Conservation (phyloP, 2,888 invertebrate genomes). For the Oconnorella tubifera region DNA sequence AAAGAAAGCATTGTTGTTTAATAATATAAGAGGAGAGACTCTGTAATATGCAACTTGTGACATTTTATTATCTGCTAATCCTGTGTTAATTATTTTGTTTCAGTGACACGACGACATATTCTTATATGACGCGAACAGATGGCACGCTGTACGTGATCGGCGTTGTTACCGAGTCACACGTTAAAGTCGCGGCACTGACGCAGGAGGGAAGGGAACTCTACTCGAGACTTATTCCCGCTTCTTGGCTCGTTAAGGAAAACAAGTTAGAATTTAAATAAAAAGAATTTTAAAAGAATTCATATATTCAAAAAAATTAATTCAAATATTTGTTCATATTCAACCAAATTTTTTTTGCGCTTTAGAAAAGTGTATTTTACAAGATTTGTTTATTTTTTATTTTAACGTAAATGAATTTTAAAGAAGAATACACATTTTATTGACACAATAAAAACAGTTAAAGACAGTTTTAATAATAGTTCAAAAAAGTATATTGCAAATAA, state of each 20-base stretch:
- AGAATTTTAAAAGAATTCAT: not conserved
- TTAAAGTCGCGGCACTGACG: conserved; percentile 40
- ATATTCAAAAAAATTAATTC: not conserved
- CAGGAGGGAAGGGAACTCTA: conserved; percentile 35
- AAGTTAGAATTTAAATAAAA: conserved; percentile 5
- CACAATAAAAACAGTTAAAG: too few species aligned
- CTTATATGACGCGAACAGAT: not conserved
- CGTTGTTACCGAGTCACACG: conserved; percentile 40
- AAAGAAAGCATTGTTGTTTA: too few species aligned
- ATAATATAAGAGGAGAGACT: too few species aligned
- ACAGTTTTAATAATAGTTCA: too few species aligned
- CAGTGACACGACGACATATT: not conserved
- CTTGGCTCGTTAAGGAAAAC: conserved; percentile 39
- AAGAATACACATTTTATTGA: too few species aligned
- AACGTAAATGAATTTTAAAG: too few species aligned
- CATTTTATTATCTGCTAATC: not conserved
- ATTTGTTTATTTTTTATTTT: too few species aligned
- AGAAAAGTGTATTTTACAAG: too few species aligned
- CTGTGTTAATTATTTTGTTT: not conserved
- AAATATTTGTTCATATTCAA: too few species aligned
- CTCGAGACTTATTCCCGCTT: conserved; percentile 36
- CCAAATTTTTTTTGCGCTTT: too few species aligned
- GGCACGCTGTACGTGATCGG: conserved; percentile 35
- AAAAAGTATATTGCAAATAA: too few species aligned
- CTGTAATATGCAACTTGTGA: too few species aligned